Conservation (phyloP, 1,140 invertebrate species). For the Pseudomyrmex gracilis region DNA sequence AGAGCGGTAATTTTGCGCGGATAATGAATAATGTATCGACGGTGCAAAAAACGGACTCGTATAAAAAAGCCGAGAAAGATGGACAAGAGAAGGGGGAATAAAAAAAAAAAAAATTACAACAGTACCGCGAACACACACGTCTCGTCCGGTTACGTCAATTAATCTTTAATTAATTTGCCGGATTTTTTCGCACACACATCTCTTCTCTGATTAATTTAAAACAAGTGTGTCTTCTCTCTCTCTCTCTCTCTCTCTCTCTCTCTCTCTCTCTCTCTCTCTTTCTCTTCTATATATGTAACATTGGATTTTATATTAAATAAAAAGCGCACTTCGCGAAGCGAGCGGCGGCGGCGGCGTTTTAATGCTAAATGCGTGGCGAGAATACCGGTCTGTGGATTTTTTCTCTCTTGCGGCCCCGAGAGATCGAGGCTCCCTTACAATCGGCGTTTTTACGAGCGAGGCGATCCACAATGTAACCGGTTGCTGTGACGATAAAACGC, state of each 20-base stretch:
- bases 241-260: no score
- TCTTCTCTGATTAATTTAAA: not conserved
- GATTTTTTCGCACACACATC: not conserved
- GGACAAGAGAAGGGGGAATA: no score
- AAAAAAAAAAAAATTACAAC: not conserved
- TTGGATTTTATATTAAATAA: conserved; percentile 18
- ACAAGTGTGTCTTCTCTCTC: no score
- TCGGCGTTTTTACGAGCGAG: conserved; percentile 53
- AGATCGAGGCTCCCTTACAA: conserved; percentile 43
- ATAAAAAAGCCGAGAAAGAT: not conserved
- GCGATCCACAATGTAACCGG: conserved; percentile 55
- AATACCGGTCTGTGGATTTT: conserved; percentile 52
- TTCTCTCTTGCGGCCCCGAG: conserved; percentile 15
- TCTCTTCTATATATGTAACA: no score
- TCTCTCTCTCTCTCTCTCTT: no score
- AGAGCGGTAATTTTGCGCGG: conserved; percentile 3
- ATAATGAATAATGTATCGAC: conserved; percentile 25
- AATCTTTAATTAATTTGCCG: not conserved
- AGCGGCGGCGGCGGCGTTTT: not conserved
- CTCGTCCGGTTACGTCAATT: not conserved
- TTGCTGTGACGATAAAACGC: conserved; percentile 59
- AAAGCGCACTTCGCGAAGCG: not conserved
- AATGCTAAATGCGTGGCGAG: conserved; percentile 20
- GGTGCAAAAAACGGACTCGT: not conserved
- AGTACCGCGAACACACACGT: not conserved